A percentile compares a stretch with the other conserved stretches of the same genome.
Evolutionary conservation across 2,888 invertebrate genomes (phyloP).

Genomic region (Automeris io): DNA sequence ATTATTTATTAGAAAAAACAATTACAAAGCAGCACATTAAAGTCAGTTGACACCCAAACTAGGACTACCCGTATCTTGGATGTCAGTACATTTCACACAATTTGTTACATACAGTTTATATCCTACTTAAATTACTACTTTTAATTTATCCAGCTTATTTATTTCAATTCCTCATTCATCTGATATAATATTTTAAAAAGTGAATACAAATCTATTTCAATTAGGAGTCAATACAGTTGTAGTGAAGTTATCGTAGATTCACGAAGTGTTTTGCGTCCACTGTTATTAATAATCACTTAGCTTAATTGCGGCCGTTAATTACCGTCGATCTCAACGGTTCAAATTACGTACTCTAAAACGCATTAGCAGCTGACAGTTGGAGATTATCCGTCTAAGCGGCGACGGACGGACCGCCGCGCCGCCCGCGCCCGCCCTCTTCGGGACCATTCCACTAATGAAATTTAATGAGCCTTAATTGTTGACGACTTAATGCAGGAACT

Average conservation of each 20-base stretch:
- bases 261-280: constrained; percentile 45
- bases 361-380: constrained; percentile 75
- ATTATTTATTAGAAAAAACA: no score
- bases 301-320: constrained; percentile 75
- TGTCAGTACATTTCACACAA: no score
- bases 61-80: no score
- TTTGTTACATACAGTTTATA: no score
- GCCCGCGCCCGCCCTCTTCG: constrained; percentile 41
- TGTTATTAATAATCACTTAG: constrained; percentile 72
- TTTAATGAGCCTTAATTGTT: constrained; percentile 75
- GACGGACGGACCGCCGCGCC: constrained; percentile 42
- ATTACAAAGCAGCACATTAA: no score
- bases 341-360: constrained; percentile 78
- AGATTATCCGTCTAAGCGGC: constrained; percentile 75
- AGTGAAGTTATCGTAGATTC: constrained; percentile 9
- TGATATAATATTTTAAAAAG: no score
- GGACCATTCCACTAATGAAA: constrained; percentile 68
- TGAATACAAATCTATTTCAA: background rate
- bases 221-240: background rate
- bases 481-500: constrained; percentile 72
- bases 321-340: constrained; percentile 74
- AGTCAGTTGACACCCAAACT: no score
- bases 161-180: no score
- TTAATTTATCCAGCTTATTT: no score
- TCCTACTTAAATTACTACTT: no score